Evolutionary conservation across 2,888 invertebrate species (phyloP), one percentile per base, ranked within the genome.

Genomic region (Drosophila monieri): DNA sequence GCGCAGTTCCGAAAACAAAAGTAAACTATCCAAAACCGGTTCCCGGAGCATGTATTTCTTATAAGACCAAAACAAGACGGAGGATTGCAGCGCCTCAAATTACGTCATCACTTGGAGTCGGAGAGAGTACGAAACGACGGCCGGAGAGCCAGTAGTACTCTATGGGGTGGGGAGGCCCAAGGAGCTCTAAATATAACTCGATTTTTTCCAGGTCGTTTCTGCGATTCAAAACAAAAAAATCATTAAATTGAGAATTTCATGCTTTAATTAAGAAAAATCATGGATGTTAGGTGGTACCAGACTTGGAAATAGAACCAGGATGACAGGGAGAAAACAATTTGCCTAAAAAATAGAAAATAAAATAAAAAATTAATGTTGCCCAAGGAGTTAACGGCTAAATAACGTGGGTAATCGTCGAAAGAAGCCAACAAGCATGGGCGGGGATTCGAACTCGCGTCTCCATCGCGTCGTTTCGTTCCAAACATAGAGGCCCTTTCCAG

Each of bases 381-480:
- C 80, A 53, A 70, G 60, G 67, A 85, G 84, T 61, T 85, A 88
- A 78, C 72, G 86, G 86, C 84, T 62, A 73, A 86, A 44, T 83
- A 80, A 78, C 88, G 84, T 83, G 67, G 56, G 27, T 56, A 32
- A 65, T 85, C 88, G 88, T 78, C 74, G 59, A 83, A 61, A 83
- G 58, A 76, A 83, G 88, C 88, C 88, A 84, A 85, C 84, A 85
- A 85, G 88, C 66, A 73, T 59, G 76, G 88, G 88, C 84, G 57
- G 56, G 30, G 71, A 76, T 5, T 80, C 49, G 81, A 87, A 80
- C 80, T 48, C 57, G 39, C 43, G 65, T 18, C 37, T 15, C n/a
- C 3, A 14, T 9, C 21, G 8, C 3, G 12, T 9, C 21, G 8
- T 1, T 55, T 10, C 8, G 4, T 9, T 10, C 27, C 43, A 10